Conservation (phyloP, 2,113 vertebrate species). For the Spheniscus mendiculus region DNA sequence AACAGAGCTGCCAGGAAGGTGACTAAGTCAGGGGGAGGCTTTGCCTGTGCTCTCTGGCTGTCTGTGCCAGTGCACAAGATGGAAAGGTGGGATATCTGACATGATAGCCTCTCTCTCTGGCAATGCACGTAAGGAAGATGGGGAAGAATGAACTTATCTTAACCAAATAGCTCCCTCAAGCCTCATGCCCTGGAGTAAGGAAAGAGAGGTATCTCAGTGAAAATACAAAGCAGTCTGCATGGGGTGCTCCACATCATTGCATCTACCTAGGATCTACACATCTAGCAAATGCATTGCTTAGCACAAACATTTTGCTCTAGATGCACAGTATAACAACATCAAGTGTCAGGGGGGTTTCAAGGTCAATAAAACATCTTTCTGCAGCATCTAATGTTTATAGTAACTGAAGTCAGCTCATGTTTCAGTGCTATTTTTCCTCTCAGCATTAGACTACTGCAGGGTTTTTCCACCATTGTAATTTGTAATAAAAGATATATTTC, state of each 20-base stretch:
- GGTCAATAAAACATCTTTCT: conserved; percentile 36
- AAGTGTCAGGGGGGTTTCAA: not conserved
- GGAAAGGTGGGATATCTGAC: not conserved
- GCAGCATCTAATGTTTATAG: conserved; percentile 24
- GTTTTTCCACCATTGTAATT: conserved; percentile 36
- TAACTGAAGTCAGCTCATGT: conserved; percentile 25
- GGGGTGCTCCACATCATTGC: not conserved
- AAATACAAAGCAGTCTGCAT: not conserved
- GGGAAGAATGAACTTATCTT: not conserved
- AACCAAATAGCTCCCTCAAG: not conserved
- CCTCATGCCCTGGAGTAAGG: not conserved
- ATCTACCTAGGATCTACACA: not conserved
- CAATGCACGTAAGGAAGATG: not conserved
- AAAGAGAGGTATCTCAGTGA: not conserved
- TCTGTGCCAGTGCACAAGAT: not conserved
- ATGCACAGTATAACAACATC: not conserved
- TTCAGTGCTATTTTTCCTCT: conserved; percentile 48
- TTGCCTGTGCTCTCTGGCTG: not conserved
- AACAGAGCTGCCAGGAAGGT: not conserved
- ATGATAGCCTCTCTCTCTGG: not conserved
- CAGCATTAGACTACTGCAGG: not conserved
- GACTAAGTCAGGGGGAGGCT: not conserved
- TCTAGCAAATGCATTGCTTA: not conserved
- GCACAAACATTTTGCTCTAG: conserved; percentile 1
- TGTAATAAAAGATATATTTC: conserved; percentile 32